phyloP scores from a whole-genome alignment of 2,113 vertebrate species.

The Tenrec ecaudatus region DNA sequence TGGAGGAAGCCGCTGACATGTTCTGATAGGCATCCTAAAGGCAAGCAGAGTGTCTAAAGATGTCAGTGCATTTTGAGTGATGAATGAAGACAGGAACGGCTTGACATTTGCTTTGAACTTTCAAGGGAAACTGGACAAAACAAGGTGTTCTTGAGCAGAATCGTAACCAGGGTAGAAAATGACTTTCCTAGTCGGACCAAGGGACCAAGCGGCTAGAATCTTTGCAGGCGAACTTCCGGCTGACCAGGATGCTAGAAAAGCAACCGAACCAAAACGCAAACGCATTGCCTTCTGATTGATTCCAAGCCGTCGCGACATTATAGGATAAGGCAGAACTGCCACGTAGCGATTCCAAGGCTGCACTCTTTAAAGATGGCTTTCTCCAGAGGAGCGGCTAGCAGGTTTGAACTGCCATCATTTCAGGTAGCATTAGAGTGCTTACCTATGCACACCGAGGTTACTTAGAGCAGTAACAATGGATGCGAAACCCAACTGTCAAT shows the following conservation, averaged over 20 bases:
- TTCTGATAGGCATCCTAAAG: constrained; percentile 59
- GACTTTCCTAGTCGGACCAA: constrained; percentile 46
- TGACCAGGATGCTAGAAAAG: not conserved
- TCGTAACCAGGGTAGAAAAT: constrained; percentile 54
- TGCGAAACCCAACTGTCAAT: not conserved
- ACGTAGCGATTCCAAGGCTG: not conserved
- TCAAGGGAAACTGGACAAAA: constrained; percentile 56
- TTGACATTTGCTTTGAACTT: constrained; percentile 68
- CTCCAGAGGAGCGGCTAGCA: not conserved
- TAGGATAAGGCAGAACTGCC: not conserved
- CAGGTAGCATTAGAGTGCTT: not conserved
- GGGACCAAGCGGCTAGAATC: constrained; percentile 22
- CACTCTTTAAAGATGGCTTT: not conserved
- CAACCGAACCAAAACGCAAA: not conserved
- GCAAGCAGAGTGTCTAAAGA: constrained; percentile 53
- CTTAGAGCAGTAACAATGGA: not conserved
- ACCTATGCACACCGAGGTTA: not conserved
- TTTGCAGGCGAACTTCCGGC: constrained; percentile 14
- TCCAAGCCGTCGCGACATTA: not conserved
- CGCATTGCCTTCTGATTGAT: not conserved
- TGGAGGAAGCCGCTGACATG: constrained; percentile 44
- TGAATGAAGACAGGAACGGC: constrained; percentile 59
- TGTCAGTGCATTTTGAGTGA: constrained; percentile 61
- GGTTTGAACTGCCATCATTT: not conserved
- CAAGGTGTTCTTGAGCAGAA: constrained; percentile 50